Evolutionary conservation across 2,797 vertebrate species (phyloP), one percentile per base, ranked within the genome.

Genomic region (Varecia variegata): DNA sequence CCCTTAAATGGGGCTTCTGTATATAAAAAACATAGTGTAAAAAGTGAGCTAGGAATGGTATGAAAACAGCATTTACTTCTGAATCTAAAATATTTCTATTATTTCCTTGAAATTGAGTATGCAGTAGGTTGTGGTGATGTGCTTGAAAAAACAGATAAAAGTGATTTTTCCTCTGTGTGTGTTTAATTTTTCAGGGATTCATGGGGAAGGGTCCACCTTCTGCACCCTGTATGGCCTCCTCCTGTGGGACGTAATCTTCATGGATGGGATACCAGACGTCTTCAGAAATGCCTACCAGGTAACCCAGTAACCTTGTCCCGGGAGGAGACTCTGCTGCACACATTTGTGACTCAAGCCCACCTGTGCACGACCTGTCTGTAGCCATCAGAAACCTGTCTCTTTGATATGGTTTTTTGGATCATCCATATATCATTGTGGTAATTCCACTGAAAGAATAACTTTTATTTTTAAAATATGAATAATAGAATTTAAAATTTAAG

Each of bases 131-230:
- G 18, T 4, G 20, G 23, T 35, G 8, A 2, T 62, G 18, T 70
- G 62, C 68, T 74, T 40, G 20, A 40, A 54, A 27, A 52, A 9
- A 58, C 1, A 65, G n/a, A 38, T 45, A 52, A 58, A 47, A 60
- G 5, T 17, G 30, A n/a, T 13, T 30, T 32, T 73, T 30, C 38
- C 35, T 71, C 0, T 18, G 5, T 45, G 1, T 68, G 56, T 79
- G 76, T 95, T 65, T 65, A 65, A 65, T 65, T 32, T 65, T 65
- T 1, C 85, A 99, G 99, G 99, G 56, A 99, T 99, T 97, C 99
- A 99, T 3, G 99, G 99, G 13, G 99, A 99, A 97, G 99, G 99
- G 3, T 99, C 99, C 8, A 99, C 99, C 0, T 99, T 99, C 96
- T 99, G 99, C 87, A 99, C 99, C 0, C 97, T 99, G 45, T 99